Base-by-base conservation (phyloP, 2,888 invertebrate species). In the Asteroscopus sphinx region DNA sequence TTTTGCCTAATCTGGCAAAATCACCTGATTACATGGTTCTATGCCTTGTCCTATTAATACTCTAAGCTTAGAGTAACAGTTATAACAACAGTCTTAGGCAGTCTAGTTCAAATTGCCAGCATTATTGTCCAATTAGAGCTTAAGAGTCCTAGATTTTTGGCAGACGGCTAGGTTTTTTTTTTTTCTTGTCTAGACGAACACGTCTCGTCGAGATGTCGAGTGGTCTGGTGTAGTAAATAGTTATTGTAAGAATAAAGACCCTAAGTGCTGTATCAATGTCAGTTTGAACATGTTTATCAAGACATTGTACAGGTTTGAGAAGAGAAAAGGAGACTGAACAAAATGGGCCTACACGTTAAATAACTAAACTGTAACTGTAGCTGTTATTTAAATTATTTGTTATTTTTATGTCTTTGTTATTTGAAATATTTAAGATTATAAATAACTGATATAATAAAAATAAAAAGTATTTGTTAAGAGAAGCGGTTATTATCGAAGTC, bases 61-160 rank as follows among this genome's bases (percentile, higher is more conserved):
- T 42, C 42, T 9, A 6, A 44, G 3, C 3, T 9, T 3, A 13
- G 12, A 0, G 5, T 2, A 32, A 28, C 21, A 53, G 46, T 39
- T 42, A 45, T 42, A 42, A 58, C 47, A 69, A 62, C 13, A 73
- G 41, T 32, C 54, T 68, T 51, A 62, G 44, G 37, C 51, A 41
- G 64, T 59, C 40, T 48, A 2, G 44, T 53, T 74, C 33, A 56
- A 74, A 65, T 64, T 45, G 56, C 53, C 36, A 32, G 49, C 46
- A 70, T 74, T 70, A 70, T 59, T 33, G 71, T 59, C 59, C 59
- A 65, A 70, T 70, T 70, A 70, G 75, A 52, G 37, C 25, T 21
- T n/a, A 47, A 70, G 75, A 56, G 54, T 42, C 40, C 66, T 64
- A 55, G 47, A 61, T 48, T 59, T 68, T 65, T 70, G 75, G 75